phyloP scores from a whole-genome alignment of 2,797 vertebrate species.

The Peromyscus eremicus region DNA sequence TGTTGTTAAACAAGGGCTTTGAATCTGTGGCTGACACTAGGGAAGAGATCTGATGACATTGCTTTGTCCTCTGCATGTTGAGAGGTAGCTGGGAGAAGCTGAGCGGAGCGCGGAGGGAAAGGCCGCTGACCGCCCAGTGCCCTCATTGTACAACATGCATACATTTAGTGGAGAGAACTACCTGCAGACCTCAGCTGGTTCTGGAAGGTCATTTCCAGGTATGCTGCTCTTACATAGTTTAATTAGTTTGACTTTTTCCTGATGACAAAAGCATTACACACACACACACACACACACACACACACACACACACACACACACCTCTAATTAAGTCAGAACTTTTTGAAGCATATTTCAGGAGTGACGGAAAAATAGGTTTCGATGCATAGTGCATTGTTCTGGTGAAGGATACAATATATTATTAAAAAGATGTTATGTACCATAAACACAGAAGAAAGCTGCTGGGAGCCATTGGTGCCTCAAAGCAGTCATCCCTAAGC shows the following conservation, averaged over 20 bases:
- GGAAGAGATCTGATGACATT: conserved; percentile 40
- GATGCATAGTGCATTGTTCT: conserved; percentile 45
- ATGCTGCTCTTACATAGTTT: conserved; percentile 57
- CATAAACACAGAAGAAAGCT: background rate
- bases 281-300: background rate
- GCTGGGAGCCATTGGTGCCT: background rate
- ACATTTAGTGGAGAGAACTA: conserved; percentile 51
- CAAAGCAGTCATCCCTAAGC: background rate
- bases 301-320: background rate
- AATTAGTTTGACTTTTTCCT: conserved; percentile 78
- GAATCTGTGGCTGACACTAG: background rate
- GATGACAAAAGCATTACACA: conserved; percentile 65
- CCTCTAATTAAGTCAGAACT: background rate
- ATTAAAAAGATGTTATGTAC: background rate
- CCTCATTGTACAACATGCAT: conserved; percentile 57
- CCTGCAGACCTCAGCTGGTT: conserved; percentile 68
- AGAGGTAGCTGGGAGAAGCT: conserved; percentile 54
- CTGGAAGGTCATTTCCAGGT: conserved; percentile 63
- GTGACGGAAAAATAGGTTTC: conserved; percentile 58
- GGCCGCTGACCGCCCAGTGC: background rate
- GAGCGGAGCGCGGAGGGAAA: background rate
- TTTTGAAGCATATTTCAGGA: conserved; percentile 68
- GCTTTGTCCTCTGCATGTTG: conserved; percentile 46
- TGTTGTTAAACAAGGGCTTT: background rate
- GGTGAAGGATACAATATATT: conserved; percentile 30